Evolutionary conservation across 2,113 vertebrate species (phyloP).

Genomic region (Lucifuga dentata): DNA sequence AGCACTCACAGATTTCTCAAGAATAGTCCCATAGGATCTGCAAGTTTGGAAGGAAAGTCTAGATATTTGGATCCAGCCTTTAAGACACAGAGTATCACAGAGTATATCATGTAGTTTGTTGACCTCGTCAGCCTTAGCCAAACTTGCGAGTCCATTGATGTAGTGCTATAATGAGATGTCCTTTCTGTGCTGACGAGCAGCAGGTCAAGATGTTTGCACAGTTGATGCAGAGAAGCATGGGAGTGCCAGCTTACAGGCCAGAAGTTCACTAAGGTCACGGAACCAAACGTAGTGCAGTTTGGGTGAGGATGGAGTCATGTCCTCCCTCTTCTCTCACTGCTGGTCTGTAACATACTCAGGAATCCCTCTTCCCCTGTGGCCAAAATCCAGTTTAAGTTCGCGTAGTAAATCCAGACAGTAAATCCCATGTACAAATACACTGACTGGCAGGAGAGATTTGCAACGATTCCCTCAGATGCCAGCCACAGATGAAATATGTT

Average conservation of each 20-base stretch:
- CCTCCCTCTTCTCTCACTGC: not conserved
- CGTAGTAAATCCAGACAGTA: not conserved
- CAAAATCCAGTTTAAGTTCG: not conserved
- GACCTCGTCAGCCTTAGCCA: conserved; percentile 37
- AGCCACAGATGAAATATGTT: not conserved
- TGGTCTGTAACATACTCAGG: not conserved
- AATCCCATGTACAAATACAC: not conserved
- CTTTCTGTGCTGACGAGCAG: conserved; percentile 29
- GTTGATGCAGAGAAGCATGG: not conserved
- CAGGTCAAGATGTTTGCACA: conserved; percentile 21
- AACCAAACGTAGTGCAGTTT: not conserved
- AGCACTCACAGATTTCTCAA: too few species aligned
- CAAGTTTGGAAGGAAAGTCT: too few species aligned
- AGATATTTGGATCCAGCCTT: too few species aligned
- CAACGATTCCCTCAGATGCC: not conserved
- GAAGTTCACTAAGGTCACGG: not conserved
- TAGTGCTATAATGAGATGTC: conserved; percentile 7
- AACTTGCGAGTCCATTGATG: not conserved
- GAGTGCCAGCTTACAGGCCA: not conserved
- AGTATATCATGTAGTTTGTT: not conserved
- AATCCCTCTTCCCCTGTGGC: not conserved
- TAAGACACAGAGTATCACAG: too few species aligned
- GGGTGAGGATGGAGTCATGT: not conserved
- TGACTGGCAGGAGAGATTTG: not conserved
- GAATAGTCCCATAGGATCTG: too few species aligned